These are phyloP conservation scores for Acanthosepion pharaonis DNA, from an alignment of 2,888 invertebrate species.

Conservation along the genomic window DNA sequence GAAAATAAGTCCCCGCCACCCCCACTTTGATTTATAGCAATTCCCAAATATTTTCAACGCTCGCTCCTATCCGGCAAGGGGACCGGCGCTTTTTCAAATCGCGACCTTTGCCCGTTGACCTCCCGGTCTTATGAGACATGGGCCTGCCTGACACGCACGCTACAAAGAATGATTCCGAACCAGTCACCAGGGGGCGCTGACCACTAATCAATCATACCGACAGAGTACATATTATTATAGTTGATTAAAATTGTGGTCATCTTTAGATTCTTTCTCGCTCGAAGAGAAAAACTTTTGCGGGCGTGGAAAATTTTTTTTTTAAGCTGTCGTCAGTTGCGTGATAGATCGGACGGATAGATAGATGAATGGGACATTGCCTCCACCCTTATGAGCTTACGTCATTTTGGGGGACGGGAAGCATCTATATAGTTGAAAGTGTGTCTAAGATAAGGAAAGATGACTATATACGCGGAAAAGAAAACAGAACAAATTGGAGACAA, in stretches of 20 bases:
- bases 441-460: too few species aligned
- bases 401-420: background rate
- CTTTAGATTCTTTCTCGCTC: background rate
- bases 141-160: background rate
- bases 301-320: background rate
- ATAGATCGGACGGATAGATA: background rate
- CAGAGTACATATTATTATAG: slow-evolving; percentile 33
- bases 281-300: background rate
- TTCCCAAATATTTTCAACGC: slow-evolving; percentile 36
- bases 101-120: slow-evolving; percentile 6
- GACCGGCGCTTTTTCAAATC: background rate
- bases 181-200: slow-evolving; percentile 25
- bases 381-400: background rate
- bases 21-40: background rate
- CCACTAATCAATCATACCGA: slow-evolving; percentile 15
- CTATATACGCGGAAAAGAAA: too few species aligned
- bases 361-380: background rate
- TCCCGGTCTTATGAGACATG: slow-evolving; percentile 34
- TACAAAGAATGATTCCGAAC: background rate
- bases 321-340: background rate
- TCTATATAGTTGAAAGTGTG: background rate
- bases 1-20: background rate
- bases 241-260: slow-evolving; percentile 22
- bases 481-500: too few species aligned
- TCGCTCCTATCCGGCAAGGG: background rate